Evolutionary conservation across 2,888 invertebrate species (phyloP), one percentile per base, ranked within the genome.

Genomic region (Drosophila helvetica): DNA sequence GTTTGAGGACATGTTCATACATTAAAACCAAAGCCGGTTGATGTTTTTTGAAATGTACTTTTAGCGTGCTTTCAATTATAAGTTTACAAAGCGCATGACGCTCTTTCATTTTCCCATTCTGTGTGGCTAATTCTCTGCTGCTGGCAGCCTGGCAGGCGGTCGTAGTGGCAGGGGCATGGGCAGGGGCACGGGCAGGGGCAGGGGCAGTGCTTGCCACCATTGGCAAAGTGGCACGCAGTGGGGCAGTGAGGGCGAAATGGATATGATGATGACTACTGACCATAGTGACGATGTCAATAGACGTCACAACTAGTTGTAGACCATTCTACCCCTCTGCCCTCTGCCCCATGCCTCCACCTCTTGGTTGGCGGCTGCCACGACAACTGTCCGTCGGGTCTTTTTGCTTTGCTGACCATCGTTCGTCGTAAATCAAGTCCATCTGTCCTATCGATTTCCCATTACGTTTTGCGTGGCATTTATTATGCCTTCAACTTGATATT

Each of bases 361-460:
- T n/a, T 38, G 7, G 38, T 7, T 38, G 38, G 38, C 38, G 38
- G n/a, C 38, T 38, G 38, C 12, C 38, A 38, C n/a, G 38, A n/a
- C 38, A n/a, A 38, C 38, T 38, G 38, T 38, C 38, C 38, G 38
- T 38, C 2, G 38, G 38, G 6, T 15, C 7, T 27, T n/a, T 53
- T 45, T 45, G 57, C 12, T 46, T 17, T 19, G 7, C 6, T 67
- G 58, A 42, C 57, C 59, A 42, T 55, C 56, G 47, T 12, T 56
- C 17, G 27, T 48, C 53, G 46, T 66, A 57, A 61, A 66, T 60
- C 60, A 66, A 72, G 61, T 47, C 50, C 56, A 53, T 57, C 42
- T 46, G n/a, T 22, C 30, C 63, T 74, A 82, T 82, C 80, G 81
- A 82, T 82, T 82, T 82, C 71, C 80, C 75, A 82, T 82, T 82